A percentile compares a stretch with the other conserved stretches of the same genome.
Conservation (phyloP, 2,888 invertebrate genomes). For the Isotomurus palustris region DNA sequence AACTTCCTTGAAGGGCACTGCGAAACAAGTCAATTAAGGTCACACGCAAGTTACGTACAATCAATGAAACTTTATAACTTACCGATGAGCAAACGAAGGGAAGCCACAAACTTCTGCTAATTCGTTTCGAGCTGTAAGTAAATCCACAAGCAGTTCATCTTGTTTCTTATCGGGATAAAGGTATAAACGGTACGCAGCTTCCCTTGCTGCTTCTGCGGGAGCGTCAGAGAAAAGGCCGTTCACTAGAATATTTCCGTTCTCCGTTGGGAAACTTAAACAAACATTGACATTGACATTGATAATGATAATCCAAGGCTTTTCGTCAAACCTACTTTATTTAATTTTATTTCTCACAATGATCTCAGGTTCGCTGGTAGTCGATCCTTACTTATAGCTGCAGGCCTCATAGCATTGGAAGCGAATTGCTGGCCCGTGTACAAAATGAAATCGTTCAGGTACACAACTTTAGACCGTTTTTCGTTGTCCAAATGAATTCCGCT, state of each 20-base stretch:
- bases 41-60: neutral
- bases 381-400: conserved; percentile 62
- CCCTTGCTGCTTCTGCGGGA: conserved; percentile 69
- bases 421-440: conserved; percentile 75
- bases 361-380: conserved; percentile 66
- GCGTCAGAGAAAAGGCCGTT: conserved; percentile 81
- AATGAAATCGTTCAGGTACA: conserved; percentile 79
- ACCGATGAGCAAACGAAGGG: conserved; percentile 75
- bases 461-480: conserved; percentile 66
- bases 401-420: conserved; percentile 68
- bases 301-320: conserved; percentile 51
- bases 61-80: neutral
- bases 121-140: conserved; percentile 69
- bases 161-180: conserved; percentile 72
- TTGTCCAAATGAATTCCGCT: conserved; percentile 91
- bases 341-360: too few relatives aligned
- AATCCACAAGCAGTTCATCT: conserved; percentile 65
- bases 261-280: conserved; percentile 56
- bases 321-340: too few relatives aligned
- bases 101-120: conserved; percentile 87
- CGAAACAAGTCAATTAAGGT: conserved; percentile 3
- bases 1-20: conserved; percentile 80
- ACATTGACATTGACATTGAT: neutral
- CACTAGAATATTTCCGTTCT: conserved; percentile 69
- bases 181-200: conserved; percentile 82